Conservation (phyloP, 2,888 invertebrate genomes). For the Chrysodeixis includens region DNA sequence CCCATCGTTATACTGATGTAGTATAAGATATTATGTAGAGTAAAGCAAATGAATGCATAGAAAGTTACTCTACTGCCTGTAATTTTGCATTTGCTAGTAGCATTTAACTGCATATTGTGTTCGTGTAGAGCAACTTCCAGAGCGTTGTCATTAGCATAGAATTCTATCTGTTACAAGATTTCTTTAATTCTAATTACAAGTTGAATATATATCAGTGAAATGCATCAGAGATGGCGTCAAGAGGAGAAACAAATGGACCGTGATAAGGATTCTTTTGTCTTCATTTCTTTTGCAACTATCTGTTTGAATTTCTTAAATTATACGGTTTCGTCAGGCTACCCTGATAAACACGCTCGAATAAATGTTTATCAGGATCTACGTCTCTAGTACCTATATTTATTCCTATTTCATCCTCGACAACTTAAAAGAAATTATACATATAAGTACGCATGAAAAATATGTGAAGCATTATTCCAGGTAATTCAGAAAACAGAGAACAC, state of each 20-base stretch:
- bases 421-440: too few species aligned
- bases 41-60: slow-evolving; percentile 23
- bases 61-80: slow-evolving; percentile 9
- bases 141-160: background rate
- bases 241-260: too few species aligned
- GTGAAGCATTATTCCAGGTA: too few species aligned
- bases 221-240: background rate
- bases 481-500: too few species aligned
- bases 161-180: background rate
- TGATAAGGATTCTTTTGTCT: background rate
- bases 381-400: too few species aligned
- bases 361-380: too few species aligned
- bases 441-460: too few species aligned
- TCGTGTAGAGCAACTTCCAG: slow-evolving; percentile 13
- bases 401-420: too few species aligned
- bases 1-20: slow-evolving; percentile 37
- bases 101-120: slow-evolving; percentile 16
- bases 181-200: background rate
- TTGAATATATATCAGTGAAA: background rate
- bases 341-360: too few species aligned
- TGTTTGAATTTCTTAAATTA: too few species aligned
- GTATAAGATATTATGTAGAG: slow-evolving; percentile 28
- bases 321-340: too few species aligned
- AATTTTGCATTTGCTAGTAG: slow-evolving; percentile 5
- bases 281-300: background rate